Conservation (phyloP, 2,113 vertebrate genomes). For the Chrysochloris asiatica region DNA sequence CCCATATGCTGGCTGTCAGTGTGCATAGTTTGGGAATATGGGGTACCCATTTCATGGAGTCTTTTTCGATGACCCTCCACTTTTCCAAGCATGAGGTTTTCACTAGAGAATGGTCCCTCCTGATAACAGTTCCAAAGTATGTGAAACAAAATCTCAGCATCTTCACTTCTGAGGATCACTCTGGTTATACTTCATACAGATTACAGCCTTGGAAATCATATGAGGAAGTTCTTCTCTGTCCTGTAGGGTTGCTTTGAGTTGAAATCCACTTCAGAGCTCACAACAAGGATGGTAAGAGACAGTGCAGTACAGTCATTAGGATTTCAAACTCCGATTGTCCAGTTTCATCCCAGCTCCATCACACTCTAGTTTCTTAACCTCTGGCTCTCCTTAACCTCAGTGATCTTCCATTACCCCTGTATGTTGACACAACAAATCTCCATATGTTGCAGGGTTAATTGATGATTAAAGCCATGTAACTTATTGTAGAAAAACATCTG, state of each 20-base stretch:
- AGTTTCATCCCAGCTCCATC: neutral
- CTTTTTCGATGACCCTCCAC: no score
- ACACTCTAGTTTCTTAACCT: no score
- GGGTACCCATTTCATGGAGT: no score
- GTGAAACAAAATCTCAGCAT: no score
- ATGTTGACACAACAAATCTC: neutral
- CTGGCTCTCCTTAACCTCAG: neutral
- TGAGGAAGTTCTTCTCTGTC: neutral
- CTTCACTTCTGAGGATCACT: no score
- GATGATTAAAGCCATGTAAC: neutral
- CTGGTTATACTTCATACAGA: no score
- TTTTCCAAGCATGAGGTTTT: no score
- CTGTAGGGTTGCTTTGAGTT: neutral
- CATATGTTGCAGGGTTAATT: neutral
- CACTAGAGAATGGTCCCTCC: no score
- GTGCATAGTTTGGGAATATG: no score
- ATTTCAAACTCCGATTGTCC: neutral
- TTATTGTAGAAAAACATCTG: neutral
- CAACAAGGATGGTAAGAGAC: neutral
- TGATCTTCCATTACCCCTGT: neutral
- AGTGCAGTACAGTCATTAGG: rapidly evolving
- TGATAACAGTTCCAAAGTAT: no score
- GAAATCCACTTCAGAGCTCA: neutral
- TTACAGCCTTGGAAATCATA: no score
- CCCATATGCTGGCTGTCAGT: no score